Percentiles rank a stretch among this genome's conserved stretches.
phyloP scores from a whole-genome alignment of 92 coral and sea anemone genomes.

The Porites rus region DNA sequence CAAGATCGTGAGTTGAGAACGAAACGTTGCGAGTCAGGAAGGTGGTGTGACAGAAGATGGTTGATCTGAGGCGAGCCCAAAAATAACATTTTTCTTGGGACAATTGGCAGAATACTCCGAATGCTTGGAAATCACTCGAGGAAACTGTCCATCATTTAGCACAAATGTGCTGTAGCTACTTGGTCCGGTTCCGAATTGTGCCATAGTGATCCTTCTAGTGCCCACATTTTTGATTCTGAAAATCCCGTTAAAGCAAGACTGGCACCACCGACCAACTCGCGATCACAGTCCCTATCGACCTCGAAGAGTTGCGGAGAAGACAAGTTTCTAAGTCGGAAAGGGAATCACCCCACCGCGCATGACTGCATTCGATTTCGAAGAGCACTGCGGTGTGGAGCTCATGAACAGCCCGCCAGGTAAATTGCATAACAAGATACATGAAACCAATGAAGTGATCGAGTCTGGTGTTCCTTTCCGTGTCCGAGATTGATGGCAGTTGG shows the following conservation, averaged over 20 bases:
- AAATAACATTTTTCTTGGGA: conserved; percentile 16
- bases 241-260: conserved; percentile 10
- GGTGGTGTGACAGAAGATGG: conserved; percentile 4
- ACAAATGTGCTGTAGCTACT: conserved; percentile 33
- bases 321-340: conserved; percentile 1
- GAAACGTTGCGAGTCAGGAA: conserved; percentile 23
- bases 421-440: conserved; percentile 27
- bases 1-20: conserved; percentile 10
- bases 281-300: conserved; percentile 8
- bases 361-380: conserved; percentile 31
- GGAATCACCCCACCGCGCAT: conserved; percentile 23
- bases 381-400: conserved; percentile 20
- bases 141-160: conserved; percentile 18
- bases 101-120: conserved; percentile 12
- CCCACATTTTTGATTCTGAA: conserved; percentile 18
- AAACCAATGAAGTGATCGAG: conserved; percentile 19
- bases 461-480: neutral
- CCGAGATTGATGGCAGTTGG: neutral
- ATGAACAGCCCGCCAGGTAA: conserved; percentile 18
- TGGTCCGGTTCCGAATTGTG: conserved; percentile 5
- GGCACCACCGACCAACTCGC: conserved; percentile 20
- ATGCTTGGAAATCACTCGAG: conserved; percentile 5
- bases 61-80: neutral
- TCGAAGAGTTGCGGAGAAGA: conserved; percentile 23
- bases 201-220: conserved; percentile 31